These are phyloP conservation scores for Cetonia aurata DNA, from an alignment of 2,888 invertebrate genomes.

Conservation along the genomic window DNA sequence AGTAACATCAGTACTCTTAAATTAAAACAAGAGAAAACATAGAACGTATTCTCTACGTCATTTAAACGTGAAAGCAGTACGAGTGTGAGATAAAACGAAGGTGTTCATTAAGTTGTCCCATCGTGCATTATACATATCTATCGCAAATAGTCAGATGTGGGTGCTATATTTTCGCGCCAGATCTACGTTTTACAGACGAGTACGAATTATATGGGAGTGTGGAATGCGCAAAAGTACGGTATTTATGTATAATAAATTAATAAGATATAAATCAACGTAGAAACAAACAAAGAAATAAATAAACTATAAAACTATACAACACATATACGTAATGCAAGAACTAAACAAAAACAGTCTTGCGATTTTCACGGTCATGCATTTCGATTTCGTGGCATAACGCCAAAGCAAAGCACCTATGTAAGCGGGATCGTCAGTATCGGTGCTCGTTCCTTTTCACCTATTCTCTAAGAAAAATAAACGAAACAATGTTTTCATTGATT, in stretches of 20 bases:
- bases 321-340: no score
- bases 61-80: slow-evolving; percentile 4
- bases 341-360: slow-evolving; percentile 18
- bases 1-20: slow-evolving; percentile 4
- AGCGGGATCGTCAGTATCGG: background rate
- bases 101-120: no score
- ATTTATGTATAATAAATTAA: slow-evolving; percentile 24
- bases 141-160: background rate
- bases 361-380: slow-evolving; percentile 21
- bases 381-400: slow-evolving; percentile 16
- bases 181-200: no score
- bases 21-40: slow-evolving; percentile 2
- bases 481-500: no score
- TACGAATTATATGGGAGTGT: no score
- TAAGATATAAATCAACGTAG: slow-evolving; percentile 1
- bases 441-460: slow-evolving; percentile 3
- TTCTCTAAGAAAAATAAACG: background rate
- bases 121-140: no score
- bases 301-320: slow-evolving; percentile 16
- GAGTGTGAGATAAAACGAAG: slow-evolving; percentile 22
- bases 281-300: slow-evolving; percentile 16
- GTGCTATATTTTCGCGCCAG: background rate
- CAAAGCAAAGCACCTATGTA: slow-evolving; percentile 21
- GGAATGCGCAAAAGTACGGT: no score
- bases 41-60: background rate